Evolutionary conservation across 2,113 vertebrate species (phyloP).

Genomic region (Pachyramphus minor): DNA sequence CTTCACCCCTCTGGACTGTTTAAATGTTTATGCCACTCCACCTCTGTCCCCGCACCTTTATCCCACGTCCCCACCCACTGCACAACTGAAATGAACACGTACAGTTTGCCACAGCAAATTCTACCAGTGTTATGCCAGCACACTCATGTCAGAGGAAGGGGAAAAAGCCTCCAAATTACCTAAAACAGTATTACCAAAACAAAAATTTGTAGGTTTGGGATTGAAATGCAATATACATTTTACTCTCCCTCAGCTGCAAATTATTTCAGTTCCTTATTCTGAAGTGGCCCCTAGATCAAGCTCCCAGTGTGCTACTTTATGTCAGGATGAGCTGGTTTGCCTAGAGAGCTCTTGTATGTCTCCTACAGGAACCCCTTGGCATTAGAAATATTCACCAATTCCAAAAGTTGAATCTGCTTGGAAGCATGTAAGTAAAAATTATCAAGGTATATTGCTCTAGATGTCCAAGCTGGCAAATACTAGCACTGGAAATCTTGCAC

Average conservation of each 20-base stretch:
- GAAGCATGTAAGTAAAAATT: neutral
- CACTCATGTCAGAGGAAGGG: neutral
- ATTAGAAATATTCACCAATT: neutral
- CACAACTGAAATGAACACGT: neutral
- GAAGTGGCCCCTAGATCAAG: neutral
- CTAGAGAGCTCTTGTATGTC: neutral
- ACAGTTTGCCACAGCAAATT: neutral
- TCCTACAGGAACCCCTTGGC: neutral
- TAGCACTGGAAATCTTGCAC: neutral
- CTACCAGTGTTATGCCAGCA: neutral
- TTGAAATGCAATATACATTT: neutral
- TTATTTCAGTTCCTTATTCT: neutral
- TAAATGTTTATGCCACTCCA: constrained; percentile 65
- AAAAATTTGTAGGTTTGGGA: neutral
- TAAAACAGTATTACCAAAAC: neutral
- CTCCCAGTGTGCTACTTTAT: neutral
- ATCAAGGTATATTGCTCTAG: neutral
- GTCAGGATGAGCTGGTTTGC: neutral
- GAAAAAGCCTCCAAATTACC: neutral
- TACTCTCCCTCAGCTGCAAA: neutral
- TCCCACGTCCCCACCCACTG: neutral
- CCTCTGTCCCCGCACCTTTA: neutral
- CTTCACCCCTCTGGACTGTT: constrained; percentile 33
- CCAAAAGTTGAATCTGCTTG: neutral
- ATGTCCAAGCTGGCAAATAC: neutral